Evolutionary conservation across 2,888 invertebrate genomes (phyloP).

Genomic region (Drosophila siamana): DNA sequence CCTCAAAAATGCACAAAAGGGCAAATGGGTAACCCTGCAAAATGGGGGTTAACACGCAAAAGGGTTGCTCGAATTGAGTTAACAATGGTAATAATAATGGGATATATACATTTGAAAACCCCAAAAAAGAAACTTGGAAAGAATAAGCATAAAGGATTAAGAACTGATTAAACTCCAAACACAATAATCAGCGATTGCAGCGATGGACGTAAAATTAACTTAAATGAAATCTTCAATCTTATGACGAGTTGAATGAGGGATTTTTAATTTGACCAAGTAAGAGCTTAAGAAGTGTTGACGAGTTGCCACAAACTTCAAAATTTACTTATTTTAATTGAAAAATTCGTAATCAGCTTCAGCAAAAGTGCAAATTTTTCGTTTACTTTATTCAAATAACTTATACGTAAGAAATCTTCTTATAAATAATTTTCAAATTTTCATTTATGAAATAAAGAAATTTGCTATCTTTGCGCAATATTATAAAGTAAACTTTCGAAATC

Average conservation of each 20-base stretch:
- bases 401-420: no score
- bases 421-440: no score
- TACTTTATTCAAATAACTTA: no score
- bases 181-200: conserved; percentile 30
- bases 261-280: background rate
- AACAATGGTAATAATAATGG: conserved; percentile 52
- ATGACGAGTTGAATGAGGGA: background rate
- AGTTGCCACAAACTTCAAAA: background rate
- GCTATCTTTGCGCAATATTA: no score
- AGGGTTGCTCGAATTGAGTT: conserved; percentile 3
- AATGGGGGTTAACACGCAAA: conserved; percentile 14
- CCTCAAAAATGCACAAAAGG: conserved; percentile 32
- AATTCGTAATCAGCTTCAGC: no score
- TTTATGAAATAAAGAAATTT: no score
- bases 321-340: background rate
- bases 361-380: no score
- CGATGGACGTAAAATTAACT: conserved; percentile 5
- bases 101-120: conserved; percentile 16
- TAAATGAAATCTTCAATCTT: background rate
- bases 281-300: background rate
- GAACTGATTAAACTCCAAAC: conserved; percentile 27
- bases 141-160: conserved; percentile 42
- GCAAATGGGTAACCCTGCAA: background rate
- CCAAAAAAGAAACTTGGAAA: conserved; percentile 7
- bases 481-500: no score